Evolutionary conservation across 2,113 vertebrate species (phyloP), one percentile per base, ranked within the genome.

Genomic region (Ochotona curzoniae): DNA sequence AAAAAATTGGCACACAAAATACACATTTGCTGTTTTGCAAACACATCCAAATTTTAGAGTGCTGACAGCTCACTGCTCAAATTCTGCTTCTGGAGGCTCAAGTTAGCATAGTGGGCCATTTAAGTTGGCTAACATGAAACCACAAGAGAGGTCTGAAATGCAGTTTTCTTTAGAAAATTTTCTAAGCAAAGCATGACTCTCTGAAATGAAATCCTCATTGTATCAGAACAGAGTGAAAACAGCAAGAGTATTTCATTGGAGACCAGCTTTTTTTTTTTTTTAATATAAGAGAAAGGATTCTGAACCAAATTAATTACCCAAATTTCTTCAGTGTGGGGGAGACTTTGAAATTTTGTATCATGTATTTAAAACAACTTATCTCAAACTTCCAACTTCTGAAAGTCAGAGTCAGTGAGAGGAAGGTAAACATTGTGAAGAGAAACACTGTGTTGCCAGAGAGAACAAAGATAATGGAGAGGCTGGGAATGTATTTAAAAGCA

Each of bases 1-100:
- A 57, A 96, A 95, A 96, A 94, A 51, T 79, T 95, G 94, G 61
- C 84, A 94, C 38, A 54, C 23, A 70, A 92, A 96, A 87, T 76
- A 64, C 28, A 84, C 51, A 91, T 96, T 96, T 96, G 89, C 51
- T 94, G 66, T 95, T 96, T 93, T 92, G 90, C 81, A 96, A 94
- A 88, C 75, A 90, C 35, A 91, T 93, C 61, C 69, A 95, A 91
- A 95, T 93, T 95, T 94, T 21, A 85, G 70, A 85, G 32, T 93
- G 73, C 96, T 76, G 35, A 94, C 60, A 93, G 57, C 81, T 93
- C 74, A 90, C 18, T 85, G 79, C 90, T 51, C 5, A 2, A 84
- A 94, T 93, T 81, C 38, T 83, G 13, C 89, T 93, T 79, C 76
- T 83, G 44, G 44, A 90, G 57, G 38, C 89, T 94, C 35, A 61